phyloP scores from a whole-genome alignment of 2,888 invertebrate genomes.

The Shargacucullia verbasci region DNA sequence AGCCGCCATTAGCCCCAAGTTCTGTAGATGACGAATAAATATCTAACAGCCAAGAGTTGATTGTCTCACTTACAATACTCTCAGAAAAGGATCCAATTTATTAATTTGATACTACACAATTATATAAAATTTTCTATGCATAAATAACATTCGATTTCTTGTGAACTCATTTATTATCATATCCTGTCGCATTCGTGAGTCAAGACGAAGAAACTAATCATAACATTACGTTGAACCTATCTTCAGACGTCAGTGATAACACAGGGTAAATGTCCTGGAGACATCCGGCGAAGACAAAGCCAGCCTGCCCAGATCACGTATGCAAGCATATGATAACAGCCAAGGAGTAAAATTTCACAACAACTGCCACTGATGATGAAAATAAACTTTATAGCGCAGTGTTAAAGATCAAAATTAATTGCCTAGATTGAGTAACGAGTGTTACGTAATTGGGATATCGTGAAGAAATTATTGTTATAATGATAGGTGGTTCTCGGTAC shows the following conservation, averaged over 20 bases:
- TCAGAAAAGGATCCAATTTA: neutral
- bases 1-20: no score
- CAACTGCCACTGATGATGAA: constrained; percentile 10
- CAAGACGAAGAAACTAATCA: constrained; percentile 65
- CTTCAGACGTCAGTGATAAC: constrained; percentile 71
- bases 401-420: constrained; percentile 27
- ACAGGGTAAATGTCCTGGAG: constrained; percentile 73
- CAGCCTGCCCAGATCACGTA: constrained; percentile 21
- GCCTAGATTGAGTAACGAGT: constrained; percentile 11
- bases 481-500: constrained; percentile 7
- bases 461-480: constrained; percentile 18
- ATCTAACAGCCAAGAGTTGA: no score
- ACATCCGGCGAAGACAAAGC: constrained; percentile 60
- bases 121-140: neutral
- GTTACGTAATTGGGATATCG: constrained; percentile 15
- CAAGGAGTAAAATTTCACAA: constrained; percentile 30
- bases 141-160: constrained; percentile 33
- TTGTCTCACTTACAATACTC: no score
- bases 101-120: neutral
- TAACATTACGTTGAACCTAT: constrained; percentile 68
- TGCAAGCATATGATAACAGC: constrained; percentile 30
- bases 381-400: constrained; percentile 15
- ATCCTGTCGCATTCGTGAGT: constrained; percentile 65
- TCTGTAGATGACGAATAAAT: no score
- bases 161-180: constrained; percentile 58